Conservation (phyloP, 2,888 invertebrate genomes). For the Therioaphis trifolii region DNA sequence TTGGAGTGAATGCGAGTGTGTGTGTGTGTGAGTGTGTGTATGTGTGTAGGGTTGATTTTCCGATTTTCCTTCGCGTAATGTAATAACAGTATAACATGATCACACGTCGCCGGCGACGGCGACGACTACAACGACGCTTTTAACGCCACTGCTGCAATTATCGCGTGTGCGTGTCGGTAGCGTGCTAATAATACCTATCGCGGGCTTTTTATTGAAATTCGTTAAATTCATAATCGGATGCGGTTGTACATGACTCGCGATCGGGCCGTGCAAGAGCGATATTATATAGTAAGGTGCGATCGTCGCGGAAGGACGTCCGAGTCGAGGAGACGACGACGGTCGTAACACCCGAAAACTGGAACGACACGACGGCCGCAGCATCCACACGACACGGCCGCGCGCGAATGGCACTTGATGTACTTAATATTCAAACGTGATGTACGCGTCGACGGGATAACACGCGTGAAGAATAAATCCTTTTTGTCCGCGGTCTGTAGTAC, state of each 20-base stretch:
- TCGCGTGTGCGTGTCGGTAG: constrained; percentile 29
- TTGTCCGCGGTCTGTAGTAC: no score
- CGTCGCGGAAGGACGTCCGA: no score
- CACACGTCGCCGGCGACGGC: background rate
- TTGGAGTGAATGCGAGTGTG: background rate
- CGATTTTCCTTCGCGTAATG: background rate
- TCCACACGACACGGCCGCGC: no score
- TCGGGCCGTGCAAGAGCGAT: no score
- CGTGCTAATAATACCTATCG: constrained; percentile 7
- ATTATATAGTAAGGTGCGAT: no score
- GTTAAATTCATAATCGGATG: background rate
- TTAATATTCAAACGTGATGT: no score
- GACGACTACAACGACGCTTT: background rate
- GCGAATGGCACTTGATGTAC: no score
- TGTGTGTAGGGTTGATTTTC: background rate
- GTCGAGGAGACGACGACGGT: no score
- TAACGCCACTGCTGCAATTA: background rate
- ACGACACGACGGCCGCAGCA: no score
- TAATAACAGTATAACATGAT: background rate
- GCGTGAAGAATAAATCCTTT: no score
- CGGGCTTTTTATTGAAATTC: background rate
- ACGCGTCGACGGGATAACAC: no score
- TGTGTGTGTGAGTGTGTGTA: background rate
- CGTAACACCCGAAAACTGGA: no score
- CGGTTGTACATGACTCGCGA: background rate